phyloP scores from a whole-genome alignment of 2,888 invertebrate genomes.

The Agonopterix arenella region DNA sequence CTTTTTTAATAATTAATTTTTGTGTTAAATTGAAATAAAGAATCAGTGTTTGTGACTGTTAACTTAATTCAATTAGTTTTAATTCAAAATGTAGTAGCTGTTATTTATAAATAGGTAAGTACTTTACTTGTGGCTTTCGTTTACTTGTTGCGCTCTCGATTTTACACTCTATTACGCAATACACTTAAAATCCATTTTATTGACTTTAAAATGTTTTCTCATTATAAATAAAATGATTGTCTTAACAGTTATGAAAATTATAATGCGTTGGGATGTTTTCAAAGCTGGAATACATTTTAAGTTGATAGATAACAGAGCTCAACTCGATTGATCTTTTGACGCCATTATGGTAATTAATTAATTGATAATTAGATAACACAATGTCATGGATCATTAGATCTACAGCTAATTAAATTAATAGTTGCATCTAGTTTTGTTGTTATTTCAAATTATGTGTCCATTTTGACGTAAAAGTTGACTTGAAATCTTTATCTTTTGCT shows the following conservation, averaged over 20 bases:
- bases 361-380: too few species aligned
- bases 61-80: slow-evolving; percentile 36
- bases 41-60: slow-evolving; percentile 31
- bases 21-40: slow-evolving; percentile 9
- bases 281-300: too few species aligned
- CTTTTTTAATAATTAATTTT: slow-evolving; percentile 2
- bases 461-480: too few species aligned
- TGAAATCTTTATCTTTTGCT: too few species aligned
- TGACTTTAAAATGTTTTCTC: not conserved
- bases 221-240: too few species aligned
- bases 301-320: too few species aligned
- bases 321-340: slow-evolving; percentile 16
- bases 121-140: slow-evolving; percentile 39
- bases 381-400: too few species aligned
- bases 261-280: too few species aligned
- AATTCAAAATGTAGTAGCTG: slow-evolving; percentile 51
- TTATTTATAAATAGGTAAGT: slow-evolving; percentile 34
- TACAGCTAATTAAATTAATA: too few species aligned
- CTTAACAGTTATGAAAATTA: too few species aligned
- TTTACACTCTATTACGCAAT: slow-evolving; percentile 56
- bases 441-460: too few species aligned
- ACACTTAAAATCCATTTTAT: slow-evolving; percentile 22
- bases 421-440: too few species aligned
- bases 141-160: slow-evolving; percentile 62
- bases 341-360: not conserved